These are phyloP conservation scores for Linepithema humile DNA, from an alignment of 1,140 invertebrate genomes.

Conservation along the genomic window DNA sequence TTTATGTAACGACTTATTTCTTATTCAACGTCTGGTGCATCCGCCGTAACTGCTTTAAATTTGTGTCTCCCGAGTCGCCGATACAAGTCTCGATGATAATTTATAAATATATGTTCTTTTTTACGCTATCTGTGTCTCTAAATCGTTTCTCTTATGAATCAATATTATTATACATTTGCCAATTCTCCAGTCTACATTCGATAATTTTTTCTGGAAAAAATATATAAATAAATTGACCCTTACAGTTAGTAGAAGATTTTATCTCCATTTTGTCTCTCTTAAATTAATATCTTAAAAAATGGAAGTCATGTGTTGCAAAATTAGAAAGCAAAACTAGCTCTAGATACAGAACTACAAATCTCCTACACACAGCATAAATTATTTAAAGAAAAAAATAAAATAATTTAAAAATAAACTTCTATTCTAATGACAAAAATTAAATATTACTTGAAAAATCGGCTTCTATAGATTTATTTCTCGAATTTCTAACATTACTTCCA, in stretches of 20 bases:
- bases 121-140: not conserved
- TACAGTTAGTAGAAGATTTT: too few species aligned
- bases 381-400: not conserved
- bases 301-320: not conserved
- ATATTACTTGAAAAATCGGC: not conserved
- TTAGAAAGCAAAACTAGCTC: not conserved
- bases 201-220: not conserved
- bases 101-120: not conserved
- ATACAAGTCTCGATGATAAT: not conserved
- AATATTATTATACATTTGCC: not conserved
- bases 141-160: not conserved
- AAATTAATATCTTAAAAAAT: not conserved
- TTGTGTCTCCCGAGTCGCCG: not conserved
- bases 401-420: not conserved
- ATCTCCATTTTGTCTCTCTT: too few species aligned
- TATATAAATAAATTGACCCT: too few species aligned
- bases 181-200: not conserved
- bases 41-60: constrained; percentile 40
- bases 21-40: constrained; percentile 24
- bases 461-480: not conserved
- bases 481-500: not conserved
- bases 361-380: not conserved
- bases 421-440: not conserved
- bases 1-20: constrained; percentile 35
- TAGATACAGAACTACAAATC: not conserved